Percentiles rank a stretch among this genome's conserved stretches.
These are phyloP conservation scores for Patiria miniata DNA, from an alignment of 35 echinoderm and acorn worm species.

Conservation along the genomic window DNA sequence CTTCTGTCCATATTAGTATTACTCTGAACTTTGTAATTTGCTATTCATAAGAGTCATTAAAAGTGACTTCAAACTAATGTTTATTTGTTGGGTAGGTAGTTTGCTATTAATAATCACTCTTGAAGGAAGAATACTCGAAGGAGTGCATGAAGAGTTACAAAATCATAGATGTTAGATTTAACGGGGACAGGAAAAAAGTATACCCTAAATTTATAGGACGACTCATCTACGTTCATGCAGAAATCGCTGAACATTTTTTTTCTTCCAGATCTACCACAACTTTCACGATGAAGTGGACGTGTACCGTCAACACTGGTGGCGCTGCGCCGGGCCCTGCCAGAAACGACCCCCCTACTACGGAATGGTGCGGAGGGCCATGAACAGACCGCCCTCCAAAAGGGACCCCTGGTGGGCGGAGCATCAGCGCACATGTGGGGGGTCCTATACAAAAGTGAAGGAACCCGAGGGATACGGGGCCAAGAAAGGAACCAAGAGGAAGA, in stretches of 20 bases:
- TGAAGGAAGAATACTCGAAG: no score
- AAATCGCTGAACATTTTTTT: neutral
- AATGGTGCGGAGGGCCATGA: constrained; percentile 86
- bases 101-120: no score
- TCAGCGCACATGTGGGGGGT: constrained; percentile 77
- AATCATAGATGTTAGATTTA: no score
- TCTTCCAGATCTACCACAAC: constrained; percentile 82
- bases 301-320: constrained; percentile 94
- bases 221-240: neutral
- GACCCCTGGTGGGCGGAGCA: constrained; percentile 89
- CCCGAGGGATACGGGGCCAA: constrained; percentile 87
- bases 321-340: constrained; percentile 85
- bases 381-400: constrained; percentile 70
- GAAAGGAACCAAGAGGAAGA: constrained; percentile 75
- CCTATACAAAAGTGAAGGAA: constrained; percentile 86
- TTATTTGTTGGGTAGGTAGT: no score
- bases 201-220: no score
- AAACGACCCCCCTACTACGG: constrained; percentile 77
- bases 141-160: no score
- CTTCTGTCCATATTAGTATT: no score
- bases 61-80: no score
- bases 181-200: no score
- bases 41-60: no score
- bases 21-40: no score
- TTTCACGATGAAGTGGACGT: constrained; percentile 95